These are phyloP conservation scores for Miltochrista miniata DNA, from an alignment of 2,888 invertebrate genomes.

Conservation along the genomic window DNA sequence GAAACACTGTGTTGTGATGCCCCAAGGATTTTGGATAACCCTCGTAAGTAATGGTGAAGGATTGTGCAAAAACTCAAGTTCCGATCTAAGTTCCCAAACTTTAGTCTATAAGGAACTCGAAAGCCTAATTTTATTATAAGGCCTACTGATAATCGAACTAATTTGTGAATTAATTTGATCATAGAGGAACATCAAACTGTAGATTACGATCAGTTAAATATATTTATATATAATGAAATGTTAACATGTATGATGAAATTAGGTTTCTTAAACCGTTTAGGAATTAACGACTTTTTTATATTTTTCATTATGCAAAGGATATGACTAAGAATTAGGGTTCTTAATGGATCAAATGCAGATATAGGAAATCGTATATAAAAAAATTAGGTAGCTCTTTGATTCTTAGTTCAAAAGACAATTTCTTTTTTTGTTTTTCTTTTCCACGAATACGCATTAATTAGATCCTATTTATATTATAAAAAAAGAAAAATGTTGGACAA, in stretches of 20 bases:
- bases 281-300: constrained; percentile 78
- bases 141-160: constrained; percentile 77
- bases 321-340: constrained; percentile 69
- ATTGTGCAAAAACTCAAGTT: constrained; percentile 38
- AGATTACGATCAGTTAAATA: constrained; percentile 63
- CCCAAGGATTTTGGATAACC: constrained; percentile 48
- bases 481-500: constrained; percentile 69
- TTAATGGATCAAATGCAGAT: constrained; percentile 54
- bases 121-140: constrained; percentile 77
- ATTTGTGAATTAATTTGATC: constrained; percentile 40
- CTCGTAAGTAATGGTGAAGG: constrained; percentile 39
- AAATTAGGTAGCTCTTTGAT: constrained; percentile 65
- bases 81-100: constrained; percentile 35
- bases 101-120: constrained; percentile 53
- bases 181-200: constrained; percentile 51
- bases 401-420: constrained; percentile 77
- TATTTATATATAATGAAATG: constrained; percentile 74
- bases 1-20: constrained; percentile 48
- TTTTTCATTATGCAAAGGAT: constrained; percentile 80
- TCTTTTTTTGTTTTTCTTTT: constrained; percentile 56
- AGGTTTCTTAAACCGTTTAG: constrained; percentile 81
- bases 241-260: constrained; percentile 78
- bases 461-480: constrained; percentile 74
- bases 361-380: constrained; percentile 67
- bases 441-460: constrained; percentile 62